Base-by-base conservation (phyloP, 1,140 invertebrate species). In the Bombus turneri region DNA sequence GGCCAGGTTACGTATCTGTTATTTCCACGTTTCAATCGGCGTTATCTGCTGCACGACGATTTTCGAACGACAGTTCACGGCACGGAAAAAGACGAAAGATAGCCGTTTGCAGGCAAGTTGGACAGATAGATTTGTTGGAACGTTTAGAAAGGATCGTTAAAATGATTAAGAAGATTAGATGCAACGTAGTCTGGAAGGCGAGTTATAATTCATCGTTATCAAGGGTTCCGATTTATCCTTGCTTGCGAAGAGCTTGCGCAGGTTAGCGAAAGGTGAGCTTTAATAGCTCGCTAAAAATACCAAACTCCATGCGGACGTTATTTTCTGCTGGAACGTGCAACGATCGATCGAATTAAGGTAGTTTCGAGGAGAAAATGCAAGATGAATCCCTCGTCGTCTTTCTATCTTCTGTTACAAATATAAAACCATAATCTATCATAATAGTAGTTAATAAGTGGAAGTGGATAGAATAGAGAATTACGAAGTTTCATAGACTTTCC, bases 261-360 rank as follows among this genome's bases (percentile, higher is more conserved):
- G 69, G 47, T 53, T 66, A 31, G 84, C 66, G 75, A 78, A 79
- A 75, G 87, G 76, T 86, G 87, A 89, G 83, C 87, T 86, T 86
- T 89, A 89, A 73, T 81, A 85, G 69, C 80, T 59, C 64, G 85
- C 87, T 89, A 89, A 89, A 89, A 89, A 89, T 89, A 89, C 69
- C 88, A 87, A 53, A 62, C 72, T 77, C 85, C 73, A 62, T 83
- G 75, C 87, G 41, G 68, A n/a, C 68, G 77, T 80, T 85, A 85
- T 75, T 85, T 85, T 81, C 84, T 79, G 78, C 79, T 79, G 66
- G 74, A 81, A 72, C 43, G 66, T 81, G 66, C 37, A n/a, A 64
- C 74, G 83, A 85, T 80, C 76, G 83, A 85, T 85, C 83, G 83
- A 79, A 84, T 78, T 71, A 71, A 78, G 66, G 74, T 31, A 22